phyloP scores from a whole-genome alignment of 2,113 vertebrate species.

The Euleptes europaea region DNA sequence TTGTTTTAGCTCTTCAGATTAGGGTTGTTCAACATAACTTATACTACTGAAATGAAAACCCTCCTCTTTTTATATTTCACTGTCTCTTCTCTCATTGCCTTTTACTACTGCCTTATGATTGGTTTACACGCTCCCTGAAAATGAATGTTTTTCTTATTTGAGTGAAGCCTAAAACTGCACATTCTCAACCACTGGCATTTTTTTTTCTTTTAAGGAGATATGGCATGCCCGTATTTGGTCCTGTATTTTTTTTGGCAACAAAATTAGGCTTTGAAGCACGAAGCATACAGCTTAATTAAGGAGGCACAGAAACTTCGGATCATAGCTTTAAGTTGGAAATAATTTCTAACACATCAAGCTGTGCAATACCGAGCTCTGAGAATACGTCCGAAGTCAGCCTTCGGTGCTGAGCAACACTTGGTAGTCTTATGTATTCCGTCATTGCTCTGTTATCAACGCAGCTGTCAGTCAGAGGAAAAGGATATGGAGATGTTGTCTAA shows the following conservation, averaged over 20 bases:
- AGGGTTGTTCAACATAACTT: no score
- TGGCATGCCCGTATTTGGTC: conserved; percentile 66
- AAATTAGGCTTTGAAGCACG: conserved; percentile 62
- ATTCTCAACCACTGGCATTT: conserved; percentile 47
- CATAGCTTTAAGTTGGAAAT: conserved; percentile 61
- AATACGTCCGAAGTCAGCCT: conserved; percentile 42
- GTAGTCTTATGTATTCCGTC: not conserved
- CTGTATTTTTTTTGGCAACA: conserved; percentile 53
- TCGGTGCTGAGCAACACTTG: conserved; percentile 36
- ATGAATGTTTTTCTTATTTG: conserved; percentile 69
- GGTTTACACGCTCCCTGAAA: conserved; percentile 59
- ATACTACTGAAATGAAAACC: not conserved
- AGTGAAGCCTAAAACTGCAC: conserved; percentile 56
- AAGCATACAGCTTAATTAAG: conserved; percentile 58
- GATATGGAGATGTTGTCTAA: not conserved
- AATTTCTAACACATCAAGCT: conserved; percentile 60
- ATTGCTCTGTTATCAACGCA: conserved; percentile 12
- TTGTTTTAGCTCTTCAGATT: no score
- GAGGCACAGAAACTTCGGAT: conserved; percentile 61
- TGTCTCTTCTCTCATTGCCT: not conserved
- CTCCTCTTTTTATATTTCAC: not conserved
- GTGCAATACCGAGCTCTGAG: conserved; percentile 26
- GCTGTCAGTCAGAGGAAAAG: not conserved
- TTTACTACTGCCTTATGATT: conserved; percentile 54
- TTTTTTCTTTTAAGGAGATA: conserved; percentile 50